phyloP scores from a whole-genome alignment of 2,888 invertebrate genomes.

The Himalopsyche tibetana region DNA sequence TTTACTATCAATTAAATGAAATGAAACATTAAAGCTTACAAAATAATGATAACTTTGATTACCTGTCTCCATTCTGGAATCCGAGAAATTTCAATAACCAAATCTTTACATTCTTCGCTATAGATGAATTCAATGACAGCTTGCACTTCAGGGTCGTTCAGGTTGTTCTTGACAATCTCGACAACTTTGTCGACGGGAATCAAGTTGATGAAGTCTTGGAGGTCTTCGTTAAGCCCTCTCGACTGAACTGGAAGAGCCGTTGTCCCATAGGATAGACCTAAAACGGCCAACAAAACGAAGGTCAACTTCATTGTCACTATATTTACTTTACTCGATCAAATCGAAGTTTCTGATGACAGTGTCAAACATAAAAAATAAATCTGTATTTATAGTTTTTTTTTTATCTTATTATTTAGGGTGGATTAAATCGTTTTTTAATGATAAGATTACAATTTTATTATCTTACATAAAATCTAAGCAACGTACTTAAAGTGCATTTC shows the following conservation, averaged over 20 bases:
- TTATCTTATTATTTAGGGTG: background rate
- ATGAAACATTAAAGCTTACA: background rate
- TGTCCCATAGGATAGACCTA: conserved; percentile 37
- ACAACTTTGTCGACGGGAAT: conserved; percentile 49
- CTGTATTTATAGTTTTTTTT: background rate
- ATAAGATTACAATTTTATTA: background rate
- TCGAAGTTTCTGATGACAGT: background rate
- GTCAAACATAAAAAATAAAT: background rate
- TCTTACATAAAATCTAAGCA: background rate
- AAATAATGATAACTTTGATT: conserved; percentile 2
- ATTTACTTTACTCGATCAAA: background rate
- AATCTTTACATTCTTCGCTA: conserved; percentile 50
- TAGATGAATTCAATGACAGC: conserved; percentile 50
- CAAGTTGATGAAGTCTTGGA: conserved; percentile 56
- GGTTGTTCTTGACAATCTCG: conserved; percentile 43
- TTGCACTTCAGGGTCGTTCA: conserved; percentile 56
- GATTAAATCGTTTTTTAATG: background rate
- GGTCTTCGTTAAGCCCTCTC: conserved; percentile 48
- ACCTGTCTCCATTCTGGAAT: conserved; percentile 55
- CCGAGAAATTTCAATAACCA: conserved; percentile 42
- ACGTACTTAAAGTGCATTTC: background rate
- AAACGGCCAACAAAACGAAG: conserved; percentile 32
- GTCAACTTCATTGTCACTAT: conserved; percentile 38
- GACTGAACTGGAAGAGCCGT: conserved; percentile 36
- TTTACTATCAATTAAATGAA: too few relatives aligned